phyloP scores from a whole-genome alignment of 2,113 vertebrate genomes.

The Hyaena hyaena region DNA sequence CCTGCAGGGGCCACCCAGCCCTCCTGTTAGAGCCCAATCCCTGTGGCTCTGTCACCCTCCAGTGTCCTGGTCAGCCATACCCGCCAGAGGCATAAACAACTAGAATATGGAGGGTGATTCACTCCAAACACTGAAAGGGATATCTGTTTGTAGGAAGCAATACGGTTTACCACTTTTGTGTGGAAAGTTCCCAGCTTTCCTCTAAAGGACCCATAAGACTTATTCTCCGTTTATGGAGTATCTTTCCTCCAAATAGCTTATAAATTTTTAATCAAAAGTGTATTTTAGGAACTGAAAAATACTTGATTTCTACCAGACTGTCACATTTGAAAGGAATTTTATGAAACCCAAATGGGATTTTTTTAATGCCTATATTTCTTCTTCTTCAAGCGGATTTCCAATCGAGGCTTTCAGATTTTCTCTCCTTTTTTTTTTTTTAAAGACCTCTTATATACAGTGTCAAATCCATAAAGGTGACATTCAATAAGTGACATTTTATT shows the following conservation, averaged over 20 bases:
- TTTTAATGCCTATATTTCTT: conserved; percentile 72
- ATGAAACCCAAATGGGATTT: conserved; percentile 74
- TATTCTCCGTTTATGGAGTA: conserved; percentile 70
- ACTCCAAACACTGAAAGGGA: background rate
- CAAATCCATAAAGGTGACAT: conserved; percentile 71
- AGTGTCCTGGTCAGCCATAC: background rate
- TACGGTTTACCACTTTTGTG: conserved; percentile 24
- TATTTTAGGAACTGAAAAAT: conserved; percentile 71
- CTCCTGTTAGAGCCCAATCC: background rate
- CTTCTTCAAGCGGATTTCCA: conserved; percentile 63
- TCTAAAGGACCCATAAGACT: conserved; percentile 57
- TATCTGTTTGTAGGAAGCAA: conserved; percentile 7
- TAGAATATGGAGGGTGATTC: background rate
- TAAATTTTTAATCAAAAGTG: conserved; percentile 81
- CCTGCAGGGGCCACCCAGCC: background rate
- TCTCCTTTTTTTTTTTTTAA: background rate
- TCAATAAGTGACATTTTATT: conserved; percentile 77
- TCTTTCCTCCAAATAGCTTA: conserved; percentile 76
- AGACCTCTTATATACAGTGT: conserved; percentile 61
- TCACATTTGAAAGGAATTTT: conserved; percentile 75
- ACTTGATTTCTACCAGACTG: conserved; percentile 73
- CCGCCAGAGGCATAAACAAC: background rate
- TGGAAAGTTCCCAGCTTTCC: conserved; percentile 62
- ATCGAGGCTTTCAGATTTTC: conserved; percentile 52
- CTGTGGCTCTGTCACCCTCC: background rate